Base-by-base conservation (phyloP, 2,888 invertebrate species). In the Eucriotettix oculatus region DNA sequence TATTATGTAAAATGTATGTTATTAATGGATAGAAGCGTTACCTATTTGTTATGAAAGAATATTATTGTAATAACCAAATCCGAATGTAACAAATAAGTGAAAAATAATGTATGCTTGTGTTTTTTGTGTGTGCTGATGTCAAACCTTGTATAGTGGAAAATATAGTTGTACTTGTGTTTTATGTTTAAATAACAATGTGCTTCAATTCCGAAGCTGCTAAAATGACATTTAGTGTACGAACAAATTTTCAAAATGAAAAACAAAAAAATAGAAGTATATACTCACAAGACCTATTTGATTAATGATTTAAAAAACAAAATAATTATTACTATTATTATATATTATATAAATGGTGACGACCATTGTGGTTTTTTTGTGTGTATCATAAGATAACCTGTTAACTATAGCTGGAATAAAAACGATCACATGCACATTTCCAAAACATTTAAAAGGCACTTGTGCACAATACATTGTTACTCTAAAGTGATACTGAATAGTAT, bases 1-100 rank as follows among this genome's bases (percentile, higher is more conserved):
- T 65, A 64, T 64, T 63, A 62, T 65, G 65, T 65, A 63, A 64
- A 63, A 62, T 65, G 65, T 65, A 65, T 65, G 65, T 65, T 65
- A 65, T 62, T 64, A 65, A 62, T 63, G 63, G 62, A 56, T 64
- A 64, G 63, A 62, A 60, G 58, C 63, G 61, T 65, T 65, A 64
- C 65, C 64, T 65, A 63, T 63, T 64, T 64, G 65, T 65, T 65
- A 65, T 64, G 63, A 60, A 63, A 62, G 56, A 61, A 60, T 57
- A 61, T 58, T 60, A 58, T 57, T 62, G 64, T 65, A 65, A 64
- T 61, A 62, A 62, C 62, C 61, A 63, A 62, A 59, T 53, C 52
- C 43, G 60, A 60, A 58, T 55, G 58, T 59, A 59, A 63, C 61
- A 61, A 63, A 59, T 61, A 61, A 60, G 57, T 62, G 60, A 60